phyloP scores from a whole-genome alignment of 1,140 invertebrate species.

The Trichonephila inaurata region DNA sequence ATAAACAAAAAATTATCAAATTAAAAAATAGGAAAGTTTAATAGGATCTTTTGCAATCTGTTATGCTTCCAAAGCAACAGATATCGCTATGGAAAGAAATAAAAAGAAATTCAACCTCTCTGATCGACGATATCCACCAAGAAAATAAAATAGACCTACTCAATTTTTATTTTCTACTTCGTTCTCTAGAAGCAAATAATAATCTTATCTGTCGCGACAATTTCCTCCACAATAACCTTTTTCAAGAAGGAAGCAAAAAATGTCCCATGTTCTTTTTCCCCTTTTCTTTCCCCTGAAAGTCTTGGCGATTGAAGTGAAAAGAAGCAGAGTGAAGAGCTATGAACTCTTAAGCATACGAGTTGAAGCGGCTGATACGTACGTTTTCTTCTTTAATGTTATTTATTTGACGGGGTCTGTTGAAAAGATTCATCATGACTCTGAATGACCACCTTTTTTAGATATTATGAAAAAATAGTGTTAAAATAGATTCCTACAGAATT shows the following conservation, averaged over 20 bases:
- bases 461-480: not conserved
- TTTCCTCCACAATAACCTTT: constrained; percentile 37
- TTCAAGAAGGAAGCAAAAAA: not conserved
- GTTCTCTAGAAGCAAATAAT: constrained; percentile 4
- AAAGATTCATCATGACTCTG: constrained; percentile 4
- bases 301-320: not conserved
- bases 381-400: not conserved
- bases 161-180: not conserved
- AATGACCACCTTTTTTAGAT: not conserved
- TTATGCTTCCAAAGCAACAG: not conserved
- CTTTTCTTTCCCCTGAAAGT: not conserved
- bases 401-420: not conserved
- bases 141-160: not conserved
- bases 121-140: not conserved
- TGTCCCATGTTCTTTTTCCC: not conserved
- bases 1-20: too few relatives aligned
- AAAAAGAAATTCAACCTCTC: not conserved
- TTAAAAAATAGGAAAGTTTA: not conserved
- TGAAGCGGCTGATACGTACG: not conserved
- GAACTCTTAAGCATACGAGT: not conserved
- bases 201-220: constrained; percentile 24
- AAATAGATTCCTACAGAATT: not conserved
- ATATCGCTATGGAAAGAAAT: not conserved
- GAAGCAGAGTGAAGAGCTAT: not conserved
- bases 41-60: not conserved